These are phyloP conservation scores for Sciurus carolinensis DNA, from an alignment of 2,797 vertebrate genomes.

Conservation along the genomic window DNA sequence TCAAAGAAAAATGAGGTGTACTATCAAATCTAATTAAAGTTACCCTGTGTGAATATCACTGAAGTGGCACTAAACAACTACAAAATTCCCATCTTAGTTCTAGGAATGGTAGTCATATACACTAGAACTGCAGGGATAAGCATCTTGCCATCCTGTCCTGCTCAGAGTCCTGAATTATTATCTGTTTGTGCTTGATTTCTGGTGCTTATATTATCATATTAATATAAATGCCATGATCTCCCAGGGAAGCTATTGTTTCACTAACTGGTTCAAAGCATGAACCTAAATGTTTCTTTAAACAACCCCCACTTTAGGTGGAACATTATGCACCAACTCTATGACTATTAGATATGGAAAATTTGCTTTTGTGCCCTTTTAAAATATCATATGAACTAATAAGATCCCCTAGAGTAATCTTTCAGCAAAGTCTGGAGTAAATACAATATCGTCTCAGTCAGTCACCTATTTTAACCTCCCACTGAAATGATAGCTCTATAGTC, in stretches of 20 bases:
- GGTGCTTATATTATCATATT: constrained; percentile 86
- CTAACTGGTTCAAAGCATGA: constrained; percentile 85
- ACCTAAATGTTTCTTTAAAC: constrained; percentile 89
- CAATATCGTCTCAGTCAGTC: constrained; percentile 87
- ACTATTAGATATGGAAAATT: constrained; percentile 86
- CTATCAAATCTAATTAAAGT: background rate
- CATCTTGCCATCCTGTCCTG: constrained; percentile 55
- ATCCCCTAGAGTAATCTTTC: constrained; percentile 88
- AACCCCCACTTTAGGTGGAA: constrained; percentile 83
- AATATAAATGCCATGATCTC: constrained; percentile 90
- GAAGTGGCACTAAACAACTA: background rate
- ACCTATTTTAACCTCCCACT: constrained; percentile 90
- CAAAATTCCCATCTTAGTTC: constrained; percentile 20
- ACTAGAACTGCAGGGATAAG: constrained; percentile 81
- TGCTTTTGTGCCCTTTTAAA: constrained; percentile 71
- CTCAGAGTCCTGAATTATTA: constrained; percentile 82
- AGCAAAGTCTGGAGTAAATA: constrained; percentile 87
- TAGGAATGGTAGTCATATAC: constrained; percentile 38
- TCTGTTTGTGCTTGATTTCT: constrained; percentile 82
- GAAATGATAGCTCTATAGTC: constrained; percentile 88
- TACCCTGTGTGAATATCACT: background rate
- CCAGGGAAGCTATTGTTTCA: constrained; percentile 86
- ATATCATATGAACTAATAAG: constrained; percentile 90
- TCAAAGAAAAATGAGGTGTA: background rate
- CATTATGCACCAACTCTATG: constrained; percentile 83